Conservation (phyloP, 2,888 invertebrate genomes). For the Rutpela maculata region DNA sequence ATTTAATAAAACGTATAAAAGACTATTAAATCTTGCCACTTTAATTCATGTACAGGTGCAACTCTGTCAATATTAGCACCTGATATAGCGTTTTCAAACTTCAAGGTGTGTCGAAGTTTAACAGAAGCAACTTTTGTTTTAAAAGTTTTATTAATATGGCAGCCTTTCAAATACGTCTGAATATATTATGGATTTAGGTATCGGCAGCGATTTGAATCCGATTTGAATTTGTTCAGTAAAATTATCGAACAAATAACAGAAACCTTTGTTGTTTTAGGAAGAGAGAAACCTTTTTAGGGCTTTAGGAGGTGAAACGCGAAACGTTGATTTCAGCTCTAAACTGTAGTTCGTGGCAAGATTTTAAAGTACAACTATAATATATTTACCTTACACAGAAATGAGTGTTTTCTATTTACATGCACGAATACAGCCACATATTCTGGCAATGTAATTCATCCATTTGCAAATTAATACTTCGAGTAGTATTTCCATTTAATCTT, state of each 20-base stretch:
- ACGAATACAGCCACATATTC: too few relatives aligned
- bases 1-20: too few relatives aligned
- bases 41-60: too few relatives aligned
- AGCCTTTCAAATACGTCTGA: background rate
- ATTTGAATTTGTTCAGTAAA: slow-evolving; percentile 43
- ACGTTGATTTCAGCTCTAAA: slow-evolving; percentile 52
- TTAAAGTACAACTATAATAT: slow-evolving; percentile 44
- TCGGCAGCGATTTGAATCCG: background rate
- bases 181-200: background rate
- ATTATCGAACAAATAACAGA: slow-evolving; percentile 38
- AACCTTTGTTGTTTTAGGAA: slow-evolving; percentile 43
- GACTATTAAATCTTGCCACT: too few relatives aligned
- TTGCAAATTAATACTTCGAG: too few relatives aligned
- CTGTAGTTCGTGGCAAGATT: slow-evolving; percentile 55
- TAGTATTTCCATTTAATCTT: too few relatives aligned
- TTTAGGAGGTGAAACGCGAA: slow-evolving; percentile 54
- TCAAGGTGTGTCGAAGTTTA: background rate
- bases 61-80: background rate
- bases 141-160: slow-evolving; percentile 1
- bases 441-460: too few relatives aligned
- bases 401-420: too few relatives aligned
- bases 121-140: background rate
- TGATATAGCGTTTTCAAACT: background rate
- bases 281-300: slow-evolving; percentile 45
- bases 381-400: background rate